Evolutionary conservation across 2,797 vertebrate genomes (phyloP), one percentile per base, ranked within the genome.

Genomic region (Sebastes itinus): DNA sequence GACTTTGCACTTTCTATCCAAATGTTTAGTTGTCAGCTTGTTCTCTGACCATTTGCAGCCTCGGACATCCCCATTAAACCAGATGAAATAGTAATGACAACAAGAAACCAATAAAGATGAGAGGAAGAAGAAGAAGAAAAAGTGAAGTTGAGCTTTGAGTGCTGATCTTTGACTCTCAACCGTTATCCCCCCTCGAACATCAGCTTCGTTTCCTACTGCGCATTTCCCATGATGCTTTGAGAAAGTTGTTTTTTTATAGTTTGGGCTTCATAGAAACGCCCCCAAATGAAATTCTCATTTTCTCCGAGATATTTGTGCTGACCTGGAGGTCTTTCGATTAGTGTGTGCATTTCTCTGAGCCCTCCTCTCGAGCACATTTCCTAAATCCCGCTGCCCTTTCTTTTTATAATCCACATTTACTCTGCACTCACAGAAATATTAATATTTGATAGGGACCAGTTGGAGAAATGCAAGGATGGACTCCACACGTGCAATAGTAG

Each of bases 361-460:
- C 60, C 58, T 82, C 79, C 74, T 88, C 90, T 89, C 67, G 7
- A 69, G 78, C 84, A 75, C 77, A 78, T 85, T 75, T 58, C 59
- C 59, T 30, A 75, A 71, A 80, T 87, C 87, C 78, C 6, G 25
- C 78, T 91, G 86, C 77, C 89, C 82, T 91, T 92, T 93, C 88
- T 89, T 91, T 93, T 94, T 94, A 92, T 93, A 92, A 89, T 93
- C 90, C 89, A 87, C 91, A 93, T 95, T 92, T 89, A 89, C 92
- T 92, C 88, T 58, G 93, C 94, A 96, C 95, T 96, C 94, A 94
- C 81, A 96, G 90, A 95, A 94, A 95, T 92, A 95, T 96, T 87
- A 95, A 95, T 95, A 94, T 94, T 96, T 95, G 82, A 95, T 94
- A 54, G 74, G 62, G 59, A 91, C 65, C 90, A 92, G 89, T 92